A percentile compares a stretch with the other conserved stretches of the same genome.
These are phyloP conservation scores for Mobula birostris DNA, from an alignment of 2,113 vertebrate genomes.

Conservation along the genomic window DNA sequence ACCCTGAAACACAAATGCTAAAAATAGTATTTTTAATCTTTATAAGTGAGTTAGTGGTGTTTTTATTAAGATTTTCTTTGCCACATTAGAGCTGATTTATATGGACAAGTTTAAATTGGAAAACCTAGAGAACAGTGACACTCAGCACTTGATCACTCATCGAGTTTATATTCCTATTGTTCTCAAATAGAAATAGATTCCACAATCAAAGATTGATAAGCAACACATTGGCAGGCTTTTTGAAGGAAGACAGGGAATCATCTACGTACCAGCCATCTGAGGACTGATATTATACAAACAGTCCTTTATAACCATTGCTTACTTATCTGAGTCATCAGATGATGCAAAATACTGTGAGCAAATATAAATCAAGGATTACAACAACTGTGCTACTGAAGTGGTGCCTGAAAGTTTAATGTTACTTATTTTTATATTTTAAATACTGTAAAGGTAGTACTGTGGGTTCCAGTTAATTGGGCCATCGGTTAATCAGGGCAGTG, in stretches of 20 bases:
- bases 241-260: background rate
- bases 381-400: background rate
- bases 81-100: conserved; percentile 3
- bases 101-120: conserved; percentile 30
- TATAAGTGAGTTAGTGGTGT: conserved; percentile 1
- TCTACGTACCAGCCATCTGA: background rate
- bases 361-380: background rate
- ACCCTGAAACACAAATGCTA: background rate
- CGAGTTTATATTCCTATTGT: conserved; percentile 24
- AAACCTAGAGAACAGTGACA: background rate
- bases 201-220: conserved; percentile 18
- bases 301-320: background rate
- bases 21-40: background rate
- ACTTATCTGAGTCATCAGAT: conserved; percentile 6
- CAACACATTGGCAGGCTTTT: background rate
- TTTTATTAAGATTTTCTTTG: background rate
- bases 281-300: conserved; percentile 20
- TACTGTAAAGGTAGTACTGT: background rate
- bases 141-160: background rate
- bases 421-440: background rate
- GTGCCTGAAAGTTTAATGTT: background rate
- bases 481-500: too few relatives aligned
- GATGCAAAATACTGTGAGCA: background rate
- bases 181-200: background rate
- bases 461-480: too few relatives aligned